Evolutionary conservation across 2,113 vertebrate species (phyloP), one percentile per base, ranked within the genome.

Genomic region (Engystomops pustulosus): DNA sequence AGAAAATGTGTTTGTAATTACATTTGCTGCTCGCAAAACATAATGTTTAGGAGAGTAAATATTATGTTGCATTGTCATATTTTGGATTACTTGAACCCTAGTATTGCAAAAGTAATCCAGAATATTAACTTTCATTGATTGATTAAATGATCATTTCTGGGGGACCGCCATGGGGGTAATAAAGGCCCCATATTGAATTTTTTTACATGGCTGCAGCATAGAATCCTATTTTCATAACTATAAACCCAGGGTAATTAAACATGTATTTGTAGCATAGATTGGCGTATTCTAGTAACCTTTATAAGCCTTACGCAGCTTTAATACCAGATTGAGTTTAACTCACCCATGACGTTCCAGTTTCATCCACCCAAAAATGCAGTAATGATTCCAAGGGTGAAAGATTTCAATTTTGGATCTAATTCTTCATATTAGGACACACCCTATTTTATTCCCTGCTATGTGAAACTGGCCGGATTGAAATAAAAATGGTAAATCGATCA

Each of bases 1-100:
- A 76, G 44, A 76, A 74, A 83, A 83, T 65, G 81, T 83, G 81
- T 76, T 76, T 62, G 53, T 83, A 83, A 83, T 83, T 76, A 83
- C 81, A 67, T 67, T 67, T 20, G 2, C 41, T 34, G 14, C 55
- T 49, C 41, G 62, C 67, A 72, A 72, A 45, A 68, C 25, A 68
- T 36, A 65, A 34, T 34, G 47, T 76, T 76, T 76, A 14, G 47
- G 12, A 18, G 27, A 20, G 25, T 25, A 74, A 47, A 49, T 32
- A 74, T 47, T 27, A 44, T 15, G 49, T 32, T 62, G 38, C 32
- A 44, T 82, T 36, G 62, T 34, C 1, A 20, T 20, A 67, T 67
- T 18, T 20, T 36, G 18, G 51, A 41, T 44, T 2, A 27, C 9
- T 20, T 79, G 55, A 30, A 70, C 67, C 79, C 45, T 14, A 71